Evolutionary conservation across 2,113 vertebrate species (phyloP), one percentile per base, ranked within the genome.

Genomic region (Calyptommatus sinebrachiatus): DNA sequence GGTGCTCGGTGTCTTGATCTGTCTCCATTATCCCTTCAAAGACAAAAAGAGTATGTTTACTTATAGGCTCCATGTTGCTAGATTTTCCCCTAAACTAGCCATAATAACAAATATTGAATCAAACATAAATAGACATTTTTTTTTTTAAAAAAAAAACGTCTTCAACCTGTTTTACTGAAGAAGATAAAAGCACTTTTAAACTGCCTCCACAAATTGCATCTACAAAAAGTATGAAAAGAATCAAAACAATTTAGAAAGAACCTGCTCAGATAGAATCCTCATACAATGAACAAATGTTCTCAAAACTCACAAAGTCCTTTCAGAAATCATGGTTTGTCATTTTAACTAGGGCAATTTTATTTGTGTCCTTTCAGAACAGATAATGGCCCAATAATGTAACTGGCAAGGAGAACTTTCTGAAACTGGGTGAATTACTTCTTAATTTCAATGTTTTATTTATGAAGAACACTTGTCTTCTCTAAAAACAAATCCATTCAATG

Each of bases 1-100:
- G 98, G 96, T 60, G 97, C 97, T 95, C 98, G 89, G 94, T 99
- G 98, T 77, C 98, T 95, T 8, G 98, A 95, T 88, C 98, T 80
- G 88, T 99, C 98, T 84, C 97, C 96, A 46, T 94, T 98, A 80
- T 99, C 98, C 92, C 98, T 99, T 91, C 67, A 91, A 71, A 89
- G 84, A 62, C 84, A 53, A 84, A 75, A 29, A 73, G 41, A 29
- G 81, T 1, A 79, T 1, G 22, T 84, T 57, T 68, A 82, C 70
- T 85, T 79, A 89, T 77, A 72, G 50, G 77, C 67, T 73, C 20
- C 61, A 2, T 0, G 1, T 31, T 69, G 73, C 46, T 9, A 35
- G 74, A 18, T 46, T 61, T 22, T 29, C 48, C 26, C 68, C 18
- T 18, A 46, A 71, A 46, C 35, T 28, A 79, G 46, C 35, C 31